Percentiles rank a stretch among this genome's conserved stretches.
Conservation (phyloP, 1,140 invertebrate genomes). For the Chironomus striatipennis region DNA sequence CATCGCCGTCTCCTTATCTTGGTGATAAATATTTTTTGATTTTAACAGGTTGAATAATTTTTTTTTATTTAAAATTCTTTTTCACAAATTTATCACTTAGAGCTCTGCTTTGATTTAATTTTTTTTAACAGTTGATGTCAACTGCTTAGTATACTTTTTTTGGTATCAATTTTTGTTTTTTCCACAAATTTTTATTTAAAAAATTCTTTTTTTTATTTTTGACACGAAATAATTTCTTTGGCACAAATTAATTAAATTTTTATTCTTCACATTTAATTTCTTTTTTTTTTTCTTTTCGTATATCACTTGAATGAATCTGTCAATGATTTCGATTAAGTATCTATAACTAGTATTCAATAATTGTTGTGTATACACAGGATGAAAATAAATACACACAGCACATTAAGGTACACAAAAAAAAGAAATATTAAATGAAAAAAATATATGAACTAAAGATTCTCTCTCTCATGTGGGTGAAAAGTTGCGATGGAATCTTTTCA, state of each 20-base stretch:
- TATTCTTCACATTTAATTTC: too few species aligned
- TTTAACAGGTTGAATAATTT: too few species aligned
- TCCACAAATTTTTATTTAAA: not conserved
- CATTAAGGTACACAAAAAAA: not conserved
- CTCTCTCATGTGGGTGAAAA: slow-evolving; percentile 15
- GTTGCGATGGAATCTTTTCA: slow-evolving; percentile 16
- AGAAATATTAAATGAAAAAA: not conserved
- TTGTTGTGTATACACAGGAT: not conserved
- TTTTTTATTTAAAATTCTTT: too few species aligned
- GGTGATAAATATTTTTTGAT: too few species aligned
- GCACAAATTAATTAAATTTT: slow-evolving; percentile 2
- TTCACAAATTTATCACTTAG: too few species aligned
- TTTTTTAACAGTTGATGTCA: too few species aligned
- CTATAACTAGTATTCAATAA: not conserved
- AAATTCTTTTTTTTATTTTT: not conserved
- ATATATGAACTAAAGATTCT: not conserved
- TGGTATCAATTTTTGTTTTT: not conserved
- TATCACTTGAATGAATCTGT: not conserved
- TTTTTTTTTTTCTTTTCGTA: not conserved
- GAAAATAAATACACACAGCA: not conserved
- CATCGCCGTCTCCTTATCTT: too few species aligned
- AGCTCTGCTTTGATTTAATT: too few species aligned
- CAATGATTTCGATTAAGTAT: too few species aligned
- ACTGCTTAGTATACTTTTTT: not conserved
- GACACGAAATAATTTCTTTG: too few species aligned